Conservation (phyloP, 1,140 invertebrate genomes). For the Bombus vancouverensis region DNA sequence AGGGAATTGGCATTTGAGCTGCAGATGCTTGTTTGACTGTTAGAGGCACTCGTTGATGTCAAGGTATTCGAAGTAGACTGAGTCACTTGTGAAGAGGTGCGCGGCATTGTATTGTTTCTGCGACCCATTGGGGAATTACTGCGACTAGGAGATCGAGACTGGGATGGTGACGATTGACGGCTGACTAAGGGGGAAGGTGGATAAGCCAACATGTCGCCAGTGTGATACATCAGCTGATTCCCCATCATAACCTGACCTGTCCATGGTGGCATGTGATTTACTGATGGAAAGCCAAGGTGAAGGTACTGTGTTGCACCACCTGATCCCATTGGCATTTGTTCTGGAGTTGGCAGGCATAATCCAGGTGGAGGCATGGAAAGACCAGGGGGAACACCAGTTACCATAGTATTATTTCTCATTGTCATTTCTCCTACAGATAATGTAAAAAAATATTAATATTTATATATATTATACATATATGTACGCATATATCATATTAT, state of each 20-base stretch:
- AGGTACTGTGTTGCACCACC: conserved; percentile 75
- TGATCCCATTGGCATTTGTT: conserved; percentile 77
- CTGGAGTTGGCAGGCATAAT: conserved; percentile 76
- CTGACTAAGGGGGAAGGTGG: conserved; percentile 81
- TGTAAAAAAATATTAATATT: conserved; percentile 1
- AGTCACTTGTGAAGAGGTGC: conserved; percentile 70
- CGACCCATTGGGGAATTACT: conserved; percentile 78
- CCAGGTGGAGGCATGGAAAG: conserved; percentile 78
- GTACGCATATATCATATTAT: background rate
- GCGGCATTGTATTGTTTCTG: conserved; percentile 65
- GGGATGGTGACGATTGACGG: conserved; percentile 81
- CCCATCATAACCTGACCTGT: conserved; percentile 78
- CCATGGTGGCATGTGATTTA: conserved; percentile 79
- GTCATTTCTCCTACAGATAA: conserved; percentile 72
- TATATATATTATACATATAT: background rate
- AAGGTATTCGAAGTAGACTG: conserved; percentile 70
- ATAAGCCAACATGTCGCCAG: conserved; percentile 76
- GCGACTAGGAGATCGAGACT: conserved; percentile 80
- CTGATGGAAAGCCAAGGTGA: conserved; percentile 78
- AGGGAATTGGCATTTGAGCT: conserved; percentile 67
- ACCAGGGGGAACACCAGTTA: conserved; percentile 76
- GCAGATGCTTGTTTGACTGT: conserved; percentile 72
- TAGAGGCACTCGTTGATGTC: conserved; percentile 70
- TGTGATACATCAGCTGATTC: conserved; percentile 80
- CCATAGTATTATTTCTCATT: conserved; percentile 75